phyloP scores from a whole-genome alignment of 2,888 invertebrate genomes.

The Ganaspis brasiliensis region DNA sequence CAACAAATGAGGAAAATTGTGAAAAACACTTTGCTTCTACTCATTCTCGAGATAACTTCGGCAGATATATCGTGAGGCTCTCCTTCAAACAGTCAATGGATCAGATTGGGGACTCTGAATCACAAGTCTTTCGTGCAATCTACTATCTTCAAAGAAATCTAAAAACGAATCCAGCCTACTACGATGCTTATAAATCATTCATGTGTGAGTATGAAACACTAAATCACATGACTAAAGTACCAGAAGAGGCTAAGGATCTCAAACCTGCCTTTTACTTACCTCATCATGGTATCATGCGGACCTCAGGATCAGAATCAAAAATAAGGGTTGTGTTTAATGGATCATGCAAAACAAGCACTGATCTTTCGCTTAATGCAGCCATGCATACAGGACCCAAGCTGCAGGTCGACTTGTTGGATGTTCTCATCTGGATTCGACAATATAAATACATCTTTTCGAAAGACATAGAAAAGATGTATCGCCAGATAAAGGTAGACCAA shows the following conservation, averaged over 20 bases:
- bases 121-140: no score
- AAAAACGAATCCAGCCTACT: no score
- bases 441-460: no score
- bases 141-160: no score
- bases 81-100: background rate
- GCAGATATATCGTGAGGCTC: background rate
- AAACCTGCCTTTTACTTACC: slow-evolving; percentile 52
- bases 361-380: no score
- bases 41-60: background rate
- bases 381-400: slow-evolving; percentile 62
- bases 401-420: background rate
- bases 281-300: slow-evolving; percentile 57
- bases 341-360: no score
- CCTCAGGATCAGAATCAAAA: no score
- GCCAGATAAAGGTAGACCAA: slow-evolving; percentile 33
- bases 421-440: no score
- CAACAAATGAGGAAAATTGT: slow-evolving; percentile 8
- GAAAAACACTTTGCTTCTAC: background rate
- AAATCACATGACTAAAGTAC: slow-evolving; percentile 38
- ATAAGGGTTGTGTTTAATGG: no score
- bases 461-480: slow-evolving; percentile 69
- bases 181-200: no score
- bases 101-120: background rate
- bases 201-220: slow-evolving; percentile 22
- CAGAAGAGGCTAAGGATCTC: no score